Evolutionary conservation across 2,888 invertebrate species (phyloP).

Genomic region (Caenorhabditis wallacei): DNA sequence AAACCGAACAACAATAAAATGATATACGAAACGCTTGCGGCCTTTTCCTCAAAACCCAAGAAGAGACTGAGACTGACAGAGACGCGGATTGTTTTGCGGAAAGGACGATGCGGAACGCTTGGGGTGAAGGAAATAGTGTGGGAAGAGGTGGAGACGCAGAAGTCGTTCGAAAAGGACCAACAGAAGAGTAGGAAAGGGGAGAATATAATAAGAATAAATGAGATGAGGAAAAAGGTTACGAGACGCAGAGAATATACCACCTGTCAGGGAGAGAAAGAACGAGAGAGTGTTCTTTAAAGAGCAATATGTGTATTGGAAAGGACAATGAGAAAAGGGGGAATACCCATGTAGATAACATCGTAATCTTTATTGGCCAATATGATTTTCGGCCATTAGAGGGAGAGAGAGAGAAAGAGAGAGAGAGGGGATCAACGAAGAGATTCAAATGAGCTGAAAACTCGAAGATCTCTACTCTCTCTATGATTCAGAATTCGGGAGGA

Average conservation of each 20-base stretch:
- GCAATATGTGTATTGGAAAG: constrained; percentile 2
- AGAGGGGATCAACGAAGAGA: neutral
- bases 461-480: neutral
- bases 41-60: neutral
- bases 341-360: neutral
- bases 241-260: constrained; percentile 31
- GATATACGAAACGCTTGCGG: constrained; percentile 28
- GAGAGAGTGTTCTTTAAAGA: constrained; percentile 26
- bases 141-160: neutral
- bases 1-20: constrained; percentile 36
- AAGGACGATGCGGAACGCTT: constrained; percentile 39
- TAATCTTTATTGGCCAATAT: constrained; percentile 1
- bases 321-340: neutral
- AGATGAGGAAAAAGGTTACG: neutral
- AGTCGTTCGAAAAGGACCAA: constrained; percentile 25
- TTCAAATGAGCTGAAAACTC: neutral
- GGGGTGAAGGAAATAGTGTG: neutral
- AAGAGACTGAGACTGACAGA: neutral
- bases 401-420: too few relatives aligned
- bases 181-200: neutral
- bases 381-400: neutral
- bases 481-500: neutral
- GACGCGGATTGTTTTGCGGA: constrained; percentile 38
- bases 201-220: neutral
- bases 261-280: neutral